Conservation (phyloP, 2,888 invertebrate species). For the Aspidiotus destructor region DNA sequence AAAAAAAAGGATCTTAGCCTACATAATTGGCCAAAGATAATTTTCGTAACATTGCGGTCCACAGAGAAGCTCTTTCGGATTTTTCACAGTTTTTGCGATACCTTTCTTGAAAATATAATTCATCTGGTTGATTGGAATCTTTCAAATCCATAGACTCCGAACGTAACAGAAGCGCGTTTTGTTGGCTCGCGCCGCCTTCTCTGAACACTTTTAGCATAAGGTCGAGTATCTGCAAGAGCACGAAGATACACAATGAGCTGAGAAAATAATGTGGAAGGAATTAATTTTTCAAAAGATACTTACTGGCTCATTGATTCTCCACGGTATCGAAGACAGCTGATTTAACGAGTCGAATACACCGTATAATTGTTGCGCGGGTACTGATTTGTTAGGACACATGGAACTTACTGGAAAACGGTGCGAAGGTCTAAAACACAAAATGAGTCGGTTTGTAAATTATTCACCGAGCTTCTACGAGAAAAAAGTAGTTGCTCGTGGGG, state of each 20-base stretch:
- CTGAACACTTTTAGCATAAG: slow-evolving; percentile 58
- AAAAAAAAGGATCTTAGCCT: slow-evolving; percentile 39
- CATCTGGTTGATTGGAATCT: slow-evolving; percentile 38
- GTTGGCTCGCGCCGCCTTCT: slow-evolving; percentile 64
- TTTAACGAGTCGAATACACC: slow-evolving; percentile 86
- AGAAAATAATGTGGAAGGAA: no score
- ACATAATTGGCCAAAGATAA: slow-evolving; percentile 87
- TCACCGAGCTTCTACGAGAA: no score
- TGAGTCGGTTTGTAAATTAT: no score
- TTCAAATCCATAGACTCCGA: slow-evolving; percentile 42
- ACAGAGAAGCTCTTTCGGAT: slow-evolving; percentile 82
- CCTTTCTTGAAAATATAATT: slow-evolving; percentile 54
- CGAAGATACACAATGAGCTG: not conserved
- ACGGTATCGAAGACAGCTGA: slow-evolving; percentile 82
- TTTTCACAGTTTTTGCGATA: slow-evolving; percentile 56
- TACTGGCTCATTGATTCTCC: slow-evolving; percentile 75
- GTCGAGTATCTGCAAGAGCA: slow-evolving; percentile 48
- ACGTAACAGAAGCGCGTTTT: slow-evolving; percentile 72
- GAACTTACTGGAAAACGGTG: not conserved
- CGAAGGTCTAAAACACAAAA: not conserved
- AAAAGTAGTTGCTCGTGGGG: no score
- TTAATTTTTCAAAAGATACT: slow-evolving; percentile 32
- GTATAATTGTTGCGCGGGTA: slow-evolving; percentile 54
- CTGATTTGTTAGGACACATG: slow-evolving; percentile 33
- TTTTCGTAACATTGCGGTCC: slow-evolving; percentile 87